Conservation (phyloP, 2,888 invertebrate genomes). For the Diaprepes abbreviatus region DNA sequence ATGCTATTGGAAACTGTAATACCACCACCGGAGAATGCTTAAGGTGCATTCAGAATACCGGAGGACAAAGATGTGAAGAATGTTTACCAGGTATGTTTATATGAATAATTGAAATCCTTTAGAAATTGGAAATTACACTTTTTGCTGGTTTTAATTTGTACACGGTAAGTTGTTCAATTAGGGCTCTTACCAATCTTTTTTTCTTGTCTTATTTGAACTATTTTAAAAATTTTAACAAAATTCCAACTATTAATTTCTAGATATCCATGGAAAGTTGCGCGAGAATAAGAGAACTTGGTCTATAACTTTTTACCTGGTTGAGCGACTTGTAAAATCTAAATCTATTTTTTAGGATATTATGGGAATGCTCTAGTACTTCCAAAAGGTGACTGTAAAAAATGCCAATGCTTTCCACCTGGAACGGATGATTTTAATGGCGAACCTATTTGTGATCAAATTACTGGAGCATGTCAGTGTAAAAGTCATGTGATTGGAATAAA, state of each 20-base stretch:
- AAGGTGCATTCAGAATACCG: conserved; percentile 97
- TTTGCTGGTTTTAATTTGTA: no score
- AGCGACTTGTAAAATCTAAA: no score
- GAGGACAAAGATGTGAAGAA: conserved; percentile 91
- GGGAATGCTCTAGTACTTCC: conserved; percentile 93
- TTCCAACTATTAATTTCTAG: no score
- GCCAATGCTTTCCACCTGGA: conserved; percentile 89
- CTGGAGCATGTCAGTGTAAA: conserved; percentile 86
- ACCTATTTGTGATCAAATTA: conserved; percentile 83
- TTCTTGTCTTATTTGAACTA: no score
- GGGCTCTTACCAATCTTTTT: no score
- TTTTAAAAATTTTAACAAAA: no score
- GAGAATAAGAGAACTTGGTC: no score
- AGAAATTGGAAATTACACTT: no score
- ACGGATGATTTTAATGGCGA: conserved; percentile 80
- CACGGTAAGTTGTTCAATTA: no score
- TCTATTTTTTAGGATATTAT: conserved; percentile 93
- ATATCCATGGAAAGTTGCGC: no score
- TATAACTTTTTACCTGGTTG: no score
- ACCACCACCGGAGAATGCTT: conserved; percentile 95
- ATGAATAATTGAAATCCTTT: no score
- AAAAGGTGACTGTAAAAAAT: conserved; percentile 91
- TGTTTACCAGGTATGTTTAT: conserved; percentile 87
- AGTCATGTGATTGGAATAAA: conserved; percentile 85
- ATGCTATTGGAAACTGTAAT: conserved; percentile 98